phyloP scores from a whole-genome alignment of 2,797 vertebrate species.

The Hirundo rustica region DNA sequence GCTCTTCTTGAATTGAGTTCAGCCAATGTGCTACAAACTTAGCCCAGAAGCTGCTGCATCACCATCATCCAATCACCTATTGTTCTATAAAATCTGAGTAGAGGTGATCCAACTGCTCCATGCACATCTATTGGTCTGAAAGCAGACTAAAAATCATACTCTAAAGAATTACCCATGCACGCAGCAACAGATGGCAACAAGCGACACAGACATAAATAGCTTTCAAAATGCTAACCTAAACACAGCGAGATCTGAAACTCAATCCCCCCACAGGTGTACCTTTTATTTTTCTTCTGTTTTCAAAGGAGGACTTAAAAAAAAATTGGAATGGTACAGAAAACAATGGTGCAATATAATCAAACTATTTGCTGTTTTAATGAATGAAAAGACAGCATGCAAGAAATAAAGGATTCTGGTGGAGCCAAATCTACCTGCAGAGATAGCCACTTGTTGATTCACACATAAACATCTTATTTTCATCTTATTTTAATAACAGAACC shows the following conservation, averaged over 20 bases:
- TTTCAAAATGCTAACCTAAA: background rate
- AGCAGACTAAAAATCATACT: background rate
- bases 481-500: background rate
- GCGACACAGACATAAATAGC: background rate
- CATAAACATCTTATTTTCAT: background rate
- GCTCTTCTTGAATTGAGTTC: background rate
- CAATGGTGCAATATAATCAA: background rate
- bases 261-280: background rate
- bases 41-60: background rate
- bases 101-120: background rate
- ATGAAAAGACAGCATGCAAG: background rate
- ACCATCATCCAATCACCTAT: background rate
- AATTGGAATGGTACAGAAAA: background rate
- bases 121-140: background rate
- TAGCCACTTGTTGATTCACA: background rate
- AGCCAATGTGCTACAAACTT: background rate
- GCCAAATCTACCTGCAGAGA: background rate
- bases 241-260: background rate
- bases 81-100: background rate
- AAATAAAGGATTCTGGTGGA: background rate
- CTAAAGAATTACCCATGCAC: background rate
- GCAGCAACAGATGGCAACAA: slow-evolving; percentile 13
- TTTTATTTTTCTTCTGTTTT: background rate
- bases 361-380: background rate
- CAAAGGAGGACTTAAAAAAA: background rate